These are phyloP conservation scores for Geopemphigus sp. DNA, from an alignment of 1,140 invertebrate species.

Conservation along the genomic window DNA sequence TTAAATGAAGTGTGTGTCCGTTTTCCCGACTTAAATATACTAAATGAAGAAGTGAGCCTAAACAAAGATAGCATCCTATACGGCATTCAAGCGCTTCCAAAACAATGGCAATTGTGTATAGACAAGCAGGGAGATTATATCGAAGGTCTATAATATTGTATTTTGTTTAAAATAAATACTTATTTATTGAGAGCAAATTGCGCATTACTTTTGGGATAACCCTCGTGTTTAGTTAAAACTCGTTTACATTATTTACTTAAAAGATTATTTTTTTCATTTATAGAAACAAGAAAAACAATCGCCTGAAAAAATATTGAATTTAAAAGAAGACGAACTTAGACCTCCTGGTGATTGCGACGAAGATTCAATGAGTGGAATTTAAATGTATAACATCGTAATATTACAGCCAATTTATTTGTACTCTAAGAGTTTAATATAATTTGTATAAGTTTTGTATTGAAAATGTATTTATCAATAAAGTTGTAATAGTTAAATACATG, in stretches of 20 bases:
- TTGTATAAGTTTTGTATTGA: background rate
- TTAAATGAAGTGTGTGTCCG: too few relatives aligned
- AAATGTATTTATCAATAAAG: background rate
- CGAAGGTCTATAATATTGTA: too few relatives aligned
- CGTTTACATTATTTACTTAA: background rate
- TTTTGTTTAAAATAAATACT: too few relatives aligned
- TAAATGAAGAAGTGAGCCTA: too few relatives aligned
- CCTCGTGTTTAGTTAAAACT: too few relatives aligned
- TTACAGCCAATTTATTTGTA: background rate
- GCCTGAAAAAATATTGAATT: constrained; percentile 9
- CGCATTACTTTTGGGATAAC: too few relatives aligned
- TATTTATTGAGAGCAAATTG: too few relatives aligned
- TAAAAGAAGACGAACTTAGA: constrained; percentile 41
- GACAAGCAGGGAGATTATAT: too few relatives aligned
- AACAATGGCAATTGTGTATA: too few relatives aligned
- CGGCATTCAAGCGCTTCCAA: too few relatives aligned
- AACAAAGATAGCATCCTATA: too few relatives aligned
- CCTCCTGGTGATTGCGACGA: constrained; percentile 42
- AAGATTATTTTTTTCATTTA: background rate
- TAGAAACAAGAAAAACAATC: constrained; percentile 28
- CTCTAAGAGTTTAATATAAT: background rate
- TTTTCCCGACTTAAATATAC: too few relatives aligned
- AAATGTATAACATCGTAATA: background rate
- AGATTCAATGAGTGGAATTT: constrained; percentile 15
- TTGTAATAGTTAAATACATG: background rate